Base-by-base conservation (phyloP, 1,140 invertebrate species). In the Drosophila takahashii region DNA sequence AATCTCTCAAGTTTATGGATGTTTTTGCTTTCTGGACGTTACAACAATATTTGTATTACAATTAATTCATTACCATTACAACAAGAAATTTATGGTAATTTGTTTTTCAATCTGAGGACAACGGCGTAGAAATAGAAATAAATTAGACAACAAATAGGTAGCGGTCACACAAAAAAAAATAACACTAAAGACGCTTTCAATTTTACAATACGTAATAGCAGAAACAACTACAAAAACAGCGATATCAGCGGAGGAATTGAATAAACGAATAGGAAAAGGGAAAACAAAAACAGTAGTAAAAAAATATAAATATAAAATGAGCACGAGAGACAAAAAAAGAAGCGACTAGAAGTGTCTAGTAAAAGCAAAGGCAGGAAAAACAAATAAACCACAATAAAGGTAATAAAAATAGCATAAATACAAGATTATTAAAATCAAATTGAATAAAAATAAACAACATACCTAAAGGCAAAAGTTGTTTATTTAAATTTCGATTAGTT, bases 181-280 rank as follows among this genome's bases (percentile, higher is more conserved):
- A 39, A 36, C 15, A 29, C n/a, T 5, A 42, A 60, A 58, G 44
- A 65, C 42, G 61, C 56, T 65, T 65, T 56, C 45, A 81, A 66
- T 64, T 83, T 79, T 84, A 76, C 71, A 84, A 77, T 79, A 84
- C 80, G 77, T 79, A 85, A 85, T 85, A 79, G 51, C 54, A 79
- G 42, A 53, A 71, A 58, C 34, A 69, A 65, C 36, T 54, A 73
- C 41, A 74, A 78, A 51, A 78, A 48, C 32, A 18, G 36, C 8
- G 65, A 34, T 59, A 45, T 61, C 54, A 67, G 65, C 36, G 73
- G 42, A 36, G 60, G 54, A 84, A 79, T 65, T 67, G 48, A 62
- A 79, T 69, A 66, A 69, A 44, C 45, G 59, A 54, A 78, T 70
- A 69, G 57, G 58, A 53, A 58, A 34, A 66, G 65, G 42, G 62